Conservation (phyloP, 2,888 invertebrate species). For the Cryptocephalus moraei region DNA sequence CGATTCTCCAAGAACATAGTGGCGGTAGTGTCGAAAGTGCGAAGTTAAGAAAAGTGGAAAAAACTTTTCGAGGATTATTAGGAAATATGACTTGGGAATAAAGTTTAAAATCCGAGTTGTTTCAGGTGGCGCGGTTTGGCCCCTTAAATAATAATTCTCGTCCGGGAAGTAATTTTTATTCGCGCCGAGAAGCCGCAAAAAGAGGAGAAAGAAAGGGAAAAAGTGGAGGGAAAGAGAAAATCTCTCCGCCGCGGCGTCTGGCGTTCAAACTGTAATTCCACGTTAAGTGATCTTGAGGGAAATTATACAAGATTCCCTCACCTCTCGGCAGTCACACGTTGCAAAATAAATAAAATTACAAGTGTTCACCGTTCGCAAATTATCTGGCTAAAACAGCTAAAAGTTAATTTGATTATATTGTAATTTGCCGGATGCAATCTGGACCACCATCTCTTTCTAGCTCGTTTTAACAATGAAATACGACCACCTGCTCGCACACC, state of each 20-base stretch:
- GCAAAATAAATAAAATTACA: constrained; percentile 26
- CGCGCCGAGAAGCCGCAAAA: too few species aligned
- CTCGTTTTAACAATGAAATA: constrained; percentile 15
- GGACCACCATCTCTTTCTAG: constrained; percentile 12
- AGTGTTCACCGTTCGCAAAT: background rate
- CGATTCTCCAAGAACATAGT: too few species aligned
- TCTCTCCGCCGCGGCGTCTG: background rate
- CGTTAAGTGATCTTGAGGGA: constrained; percentile 29
- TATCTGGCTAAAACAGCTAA: constrained; percentile 11
- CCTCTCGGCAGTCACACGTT: constrained; percentile 20
- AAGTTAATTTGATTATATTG: constrained; percentile 36
- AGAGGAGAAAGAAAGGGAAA: too few species aligned
- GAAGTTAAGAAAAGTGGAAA: too few species aligned
- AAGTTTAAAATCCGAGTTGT: too few species aligned
- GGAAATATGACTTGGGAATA: too few species aligned
- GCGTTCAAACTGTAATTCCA: background rate
- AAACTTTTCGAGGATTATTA: too few species aligned
- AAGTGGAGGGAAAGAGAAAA: too few species aligned
- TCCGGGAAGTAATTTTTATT: too few species aligned
- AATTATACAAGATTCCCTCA: constrained; percentile 26
- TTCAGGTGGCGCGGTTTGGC: too few species aligned
- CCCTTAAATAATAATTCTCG: too few species aligned
- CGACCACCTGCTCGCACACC: constrained; percentile 6
- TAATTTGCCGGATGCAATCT: constrained; percentile 35
- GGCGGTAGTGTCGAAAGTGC: too few species aligned